phyloP scores from a whole-genome alignment of 2,888 invertebrate genomes.

The Drosophila cracens region DNA sequence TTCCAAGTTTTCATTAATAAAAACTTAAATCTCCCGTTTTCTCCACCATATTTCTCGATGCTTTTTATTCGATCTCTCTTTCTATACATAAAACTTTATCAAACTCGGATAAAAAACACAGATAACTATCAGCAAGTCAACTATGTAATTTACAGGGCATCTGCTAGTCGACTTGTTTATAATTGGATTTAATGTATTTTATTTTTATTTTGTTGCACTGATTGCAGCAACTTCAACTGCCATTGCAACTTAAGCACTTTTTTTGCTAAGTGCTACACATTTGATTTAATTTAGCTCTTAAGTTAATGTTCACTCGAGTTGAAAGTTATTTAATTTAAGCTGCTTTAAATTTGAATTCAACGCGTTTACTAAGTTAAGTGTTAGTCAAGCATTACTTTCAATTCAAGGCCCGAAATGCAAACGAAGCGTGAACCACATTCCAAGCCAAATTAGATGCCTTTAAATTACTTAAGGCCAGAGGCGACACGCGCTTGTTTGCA shows the following conservation, averaged over 20 bases:
- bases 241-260: background rate
- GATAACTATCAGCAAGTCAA: background rate
- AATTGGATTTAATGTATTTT: background rate
- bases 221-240: background rate
- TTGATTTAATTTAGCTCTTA: background rate
- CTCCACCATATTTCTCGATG: too few relatives aligned
- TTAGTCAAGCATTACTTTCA: conserved; percentile 27
- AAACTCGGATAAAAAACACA: too few relatives aligned
- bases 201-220: background rate
- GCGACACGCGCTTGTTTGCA: background rate
- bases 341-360: conserved; percentile 10
- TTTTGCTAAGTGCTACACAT: background rate
- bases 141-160: background rate
- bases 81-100: too few relatives aligned
- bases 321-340: background rate
- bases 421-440: conserved; percentile 49
- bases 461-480: conserved; percentile 56
- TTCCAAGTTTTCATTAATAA: background rate
- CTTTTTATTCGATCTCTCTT: too few relatives aligned
- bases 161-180: background rate
- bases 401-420: conserved; percentile 32
- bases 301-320: background rate
- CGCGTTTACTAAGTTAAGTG: conserved; percentile 11
- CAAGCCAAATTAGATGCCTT: conserved; percentile 51
- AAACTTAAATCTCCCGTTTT: background rate